phyloP scores from a whole-genome alignment of 1,140 invertebrate species.

The Drosophila bipectinata region DNA sequence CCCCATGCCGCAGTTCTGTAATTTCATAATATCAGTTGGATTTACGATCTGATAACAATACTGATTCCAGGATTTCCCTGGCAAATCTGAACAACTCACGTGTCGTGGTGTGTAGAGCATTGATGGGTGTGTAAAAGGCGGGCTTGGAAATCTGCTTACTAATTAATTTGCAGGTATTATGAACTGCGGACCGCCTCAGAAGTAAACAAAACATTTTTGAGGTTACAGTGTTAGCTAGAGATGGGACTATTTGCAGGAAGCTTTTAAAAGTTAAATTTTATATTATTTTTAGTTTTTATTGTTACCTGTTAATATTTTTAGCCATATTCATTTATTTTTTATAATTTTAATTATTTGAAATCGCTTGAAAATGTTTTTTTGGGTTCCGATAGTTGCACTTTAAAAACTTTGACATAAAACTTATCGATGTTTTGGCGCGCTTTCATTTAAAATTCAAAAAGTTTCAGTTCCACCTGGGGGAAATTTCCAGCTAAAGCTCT shows the following conservation, averaged over 20 bases:
- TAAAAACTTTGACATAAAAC: neutral
- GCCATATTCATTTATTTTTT: neutral
- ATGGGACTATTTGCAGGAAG: slow-evolving; percentile 3
- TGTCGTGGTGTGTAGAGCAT: slow-evolving; percentile 60
- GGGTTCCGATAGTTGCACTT: neutral
- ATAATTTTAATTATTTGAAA: neutral
- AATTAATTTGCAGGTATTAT: slow-evolving; percentile 66
- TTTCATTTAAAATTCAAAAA: slow-evolving; percentile 27
- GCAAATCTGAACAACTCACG: slow-evolving; percentile 40
- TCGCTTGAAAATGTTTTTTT: neutral
- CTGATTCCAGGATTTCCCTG: neutral
- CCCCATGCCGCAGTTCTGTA: slow-evolving; percentile 86
- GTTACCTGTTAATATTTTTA: neutral
- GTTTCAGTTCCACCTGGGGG: neutral
- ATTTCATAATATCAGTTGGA: slow-evolving; percentile 49
- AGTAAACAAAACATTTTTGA: slow-evolving; percentile 83
- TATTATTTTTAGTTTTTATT: neutral
- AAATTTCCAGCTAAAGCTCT: slow-evolving; percentile 14
- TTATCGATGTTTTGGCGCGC: slow-evolving; percentile 8
- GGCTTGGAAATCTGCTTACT: slow-evolving; percentile 46
- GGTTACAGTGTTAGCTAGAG: slow-evolving; percentile 51
- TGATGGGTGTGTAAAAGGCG: slow-evolving; percentile 20
- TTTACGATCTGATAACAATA: neutral
- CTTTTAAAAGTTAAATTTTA: neutral
- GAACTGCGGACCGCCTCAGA: slow-evolving; percentile 58